phyloP scores from a whole-genome alignment of 2,113 vertebrate genomes.

The Podiceps cristatus region DNA sequence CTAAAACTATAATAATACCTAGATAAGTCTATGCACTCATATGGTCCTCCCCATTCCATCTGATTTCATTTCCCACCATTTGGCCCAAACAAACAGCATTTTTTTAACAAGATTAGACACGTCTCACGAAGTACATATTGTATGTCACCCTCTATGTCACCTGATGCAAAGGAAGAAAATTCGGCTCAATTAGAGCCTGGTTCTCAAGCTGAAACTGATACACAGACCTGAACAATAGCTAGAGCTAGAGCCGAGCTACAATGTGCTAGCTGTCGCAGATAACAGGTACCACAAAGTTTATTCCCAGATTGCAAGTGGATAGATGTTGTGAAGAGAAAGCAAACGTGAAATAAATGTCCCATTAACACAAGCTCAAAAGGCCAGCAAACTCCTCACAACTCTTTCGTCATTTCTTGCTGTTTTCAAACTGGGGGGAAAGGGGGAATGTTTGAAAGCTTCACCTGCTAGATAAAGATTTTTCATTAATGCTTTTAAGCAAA shows the following conservation, averaged over 20 bases:
- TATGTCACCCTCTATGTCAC: not conserved
- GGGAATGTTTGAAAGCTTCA: not conserved
- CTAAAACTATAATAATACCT: not conserved
- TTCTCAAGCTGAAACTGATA: not conserved
- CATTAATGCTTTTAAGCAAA: not conserved
- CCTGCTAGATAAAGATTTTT: not conserved
- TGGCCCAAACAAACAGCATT: not conserved
- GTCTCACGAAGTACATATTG: not conserved
- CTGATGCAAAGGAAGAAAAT: not conserved
- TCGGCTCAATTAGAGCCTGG: not conserved
- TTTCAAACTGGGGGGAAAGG: not conserved
- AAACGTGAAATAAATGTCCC: not conserved
- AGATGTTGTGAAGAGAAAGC: not conserved
- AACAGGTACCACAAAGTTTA: not conserved
- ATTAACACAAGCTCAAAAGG: not conserved
- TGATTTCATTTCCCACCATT: not conserved
- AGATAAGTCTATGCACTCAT: no score
- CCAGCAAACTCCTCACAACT: not conserved
- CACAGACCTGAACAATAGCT: not conserved
- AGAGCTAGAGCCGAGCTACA: fast-evolving
- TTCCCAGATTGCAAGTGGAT: not conserved
- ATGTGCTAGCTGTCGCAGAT: not conserved
- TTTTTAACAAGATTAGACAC: not conserved
- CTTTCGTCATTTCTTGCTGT: not conserved
- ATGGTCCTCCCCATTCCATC: not conserved